A percentile compares a stretch with the other conserved stretches of the same genome.
Evolutionary conservation across 2,888 invertebrate species (phyloP).

Genomic region (Iselma pallidipennis): DNA sequence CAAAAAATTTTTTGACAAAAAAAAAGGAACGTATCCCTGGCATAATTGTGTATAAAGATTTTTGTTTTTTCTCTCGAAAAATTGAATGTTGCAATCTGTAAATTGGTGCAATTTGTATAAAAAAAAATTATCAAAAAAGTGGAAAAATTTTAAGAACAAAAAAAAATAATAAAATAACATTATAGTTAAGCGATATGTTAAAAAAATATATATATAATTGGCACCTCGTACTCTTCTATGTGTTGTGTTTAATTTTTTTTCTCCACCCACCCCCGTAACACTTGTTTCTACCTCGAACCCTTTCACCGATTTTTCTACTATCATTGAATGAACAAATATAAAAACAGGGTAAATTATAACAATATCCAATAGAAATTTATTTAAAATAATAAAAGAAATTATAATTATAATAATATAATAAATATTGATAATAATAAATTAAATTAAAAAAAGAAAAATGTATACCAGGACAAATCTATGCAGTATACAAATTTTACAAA

Average conservation of each 20-base stretch:
- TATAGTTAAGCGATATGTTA: conserved; percentile 39
- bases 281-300: not conserved
- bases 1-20: conserved; percentile 34
- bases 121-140: too few relatives aligned
- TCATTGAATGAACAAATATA: conserved; percentile 23
- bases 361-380: conserved; percentile 54
- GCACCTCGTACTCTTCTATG: conserved; percentile 51
- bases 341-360: conserved; percentile 54
- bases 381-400: conserved; percentile 38
- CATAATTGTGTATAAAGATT: conserved; percentile 53
- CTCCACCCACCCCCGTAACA: not conserved
- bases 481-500: conserved; percentile 39
- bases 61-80: too few relatives aligned
- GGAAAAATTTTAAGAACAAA: too few relatives aligned
- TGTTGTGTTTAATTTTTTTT: conserved; percentile 14
- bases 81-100: conserved; percentile 52
- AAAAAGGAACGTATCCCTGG: conserved; percentile 57
- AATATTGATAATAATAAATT: conserved; percentile 11
- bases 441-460: conserved; percentile 36
- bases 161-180: conserved; percentile 23
- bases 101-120: conserved; percentile 56
- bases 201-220: conserved; percentile 33
- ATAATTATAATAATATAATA: conserved; percentile 11
- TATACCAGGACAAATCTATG: conserved; percentile 44
- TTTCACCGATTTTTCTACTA: conserved; percentile 6